Percentiles rank a stretch among this genome's conserved stretches.
Evolutionary conservation across 1,140 invertebrate species (phyloP).

Genomic region (Melanaphis sacchari): DNA sequence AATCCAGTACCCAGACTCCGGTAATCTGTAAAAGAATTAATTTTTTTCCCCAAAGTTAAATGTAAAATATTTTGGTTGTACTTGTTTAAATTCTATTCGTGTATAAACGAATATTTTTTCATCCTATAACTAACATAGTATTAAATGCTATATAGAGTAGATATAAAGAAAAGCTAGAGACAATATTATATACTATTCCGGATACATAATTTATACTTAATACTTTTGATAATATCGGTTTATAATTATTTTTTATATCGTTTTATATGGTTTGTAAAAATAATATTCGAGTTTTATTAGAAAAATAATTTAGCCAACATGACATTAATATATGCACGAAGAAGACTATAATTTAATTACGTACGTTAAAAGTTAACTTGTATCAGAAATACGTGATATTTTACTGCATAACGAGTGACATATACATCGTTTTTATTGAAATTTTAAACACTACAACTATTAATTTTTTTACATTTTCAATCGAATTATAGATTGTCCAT

Average conservation of each 20-base stretch:
- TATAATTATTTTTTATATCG: not conserved
- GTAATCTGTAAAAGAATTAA: too few species aligned
- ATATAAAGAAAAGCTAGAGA: too few species aligned
- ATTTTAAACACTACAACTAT: not conserved
- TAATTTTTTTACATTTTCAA: not conserved
- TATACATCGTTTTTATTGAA: not conserved
- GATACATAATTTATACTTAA: not conserved
- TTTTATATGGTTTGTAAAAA: not conserved
- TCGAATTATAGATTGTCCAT: not conserved
- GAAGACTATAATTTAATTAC: not conserved
- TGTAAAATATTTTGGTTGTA: too few species aligned
- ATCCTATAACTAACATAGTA: too few species aligned
- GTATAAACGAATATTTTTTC: too few species aligned
- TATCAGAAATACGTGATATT: not conserved
- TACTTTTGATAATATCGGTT: not conserved
- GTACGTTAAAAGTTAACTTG: not conserved
- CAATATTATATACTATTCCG: not conserved
- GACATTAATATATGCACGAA: not conserved
- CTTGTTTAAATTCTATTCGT: too few species aligned
- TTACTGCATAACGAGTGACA: not conserved
- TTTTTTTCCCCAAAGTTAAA: too few species aligned
- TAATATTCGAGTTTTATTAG: not conserved
- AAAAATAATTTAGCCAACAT: not conserved
- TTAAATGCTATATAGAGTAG: too few species aligned
- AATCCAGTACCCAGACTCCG: too few species aligned